phyloP scores from a whole-genome alignment of 2,797 vertebrate genomes.

The Loris lydekkerianus region DNA sequence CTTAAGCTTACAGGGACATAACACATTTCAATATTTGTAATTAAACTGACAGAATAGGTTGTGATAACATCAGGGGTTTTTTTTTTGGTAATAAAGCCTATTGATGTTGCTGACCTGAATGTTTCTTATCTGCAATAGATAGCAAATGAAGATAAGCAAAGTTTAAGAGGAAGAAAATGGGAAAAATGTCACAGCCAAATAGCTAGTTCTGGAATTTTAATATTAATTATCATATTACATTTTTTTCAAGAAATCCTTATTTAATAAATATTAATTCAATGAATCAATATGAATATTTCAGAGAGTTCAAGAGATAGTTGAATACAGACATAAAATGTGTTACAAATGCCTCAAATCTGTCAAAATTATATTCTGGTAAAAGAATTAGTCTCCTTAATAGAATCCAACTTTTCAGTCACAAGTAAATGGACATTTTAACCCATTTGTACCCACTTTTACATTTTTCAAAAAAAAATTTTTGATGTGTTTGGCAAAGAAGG shows the following conservation, averaged over 20 bases:
- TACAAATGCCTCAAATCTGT: background rate
- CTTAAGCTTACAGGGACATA: conserved; percentile 72
- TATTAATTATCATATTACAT: background rate
- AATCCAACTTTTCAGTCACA: background rate
- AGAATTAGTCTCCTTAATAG: background rate
- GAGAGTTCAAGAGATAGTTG: conserved; percentile 18
- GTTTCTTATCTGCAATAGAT: conserved; percentile 86
- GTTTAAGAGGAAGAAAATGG: conserved; percentile 74
- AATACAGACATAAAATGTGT: background rate
- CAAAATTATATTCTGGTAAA: background rate
- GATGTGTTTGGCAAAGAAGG: background rate
- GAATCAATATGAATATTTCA: background rate
- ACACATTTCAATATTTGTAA: conserved; percentile 85
- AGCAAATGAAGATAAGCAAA: conserved; percentile 77
- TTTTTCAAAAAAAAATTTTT: background rate
- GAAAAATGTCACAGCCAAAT: conserved; percentile 63
- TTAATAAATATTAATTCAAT: conserved; percentile 21
- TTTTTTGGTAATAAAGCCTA: conserved; percentile 86
- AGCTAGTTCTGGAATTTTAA: background rate
- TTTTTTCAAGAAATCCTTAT: conserved; percentile 33
- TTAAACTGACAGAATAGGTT: conserved; percentile 85
- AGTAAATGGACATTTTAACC: background rate
- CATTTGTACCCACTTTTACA: background rate
- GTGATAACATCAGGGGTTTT: conserved; percentile 83
- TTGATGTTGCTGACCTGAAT: conserved; percentile 86